These are phyloP conservation scores for Actias luna DNA, from an alignment of 2,888 invertebrate species.

Conservation along the genomic window DNA sequence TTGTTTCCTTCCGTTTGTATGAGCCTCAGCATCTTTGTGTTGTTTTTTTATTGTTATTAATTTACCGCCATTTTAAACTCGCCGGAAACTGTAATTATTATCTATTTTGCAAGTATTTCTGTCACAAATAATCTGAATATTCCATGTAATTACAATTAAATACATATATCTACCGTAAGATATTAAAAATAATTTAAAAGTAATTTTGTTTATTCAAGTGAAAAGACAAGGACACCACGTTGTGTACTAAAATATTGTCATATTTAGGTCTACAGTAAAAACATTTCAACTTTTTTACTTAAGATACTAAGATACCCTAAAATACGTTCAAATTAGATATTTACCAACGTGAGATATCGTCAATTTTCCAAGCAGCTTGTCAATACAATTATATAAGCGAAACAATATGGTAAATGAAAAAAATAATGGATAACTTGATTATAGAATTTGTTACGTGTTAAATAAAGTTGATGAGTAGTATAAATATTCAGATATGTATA, in stretches of 20 bases:
- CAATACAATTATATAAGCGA: neutral
- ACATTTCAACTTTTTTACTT: too few relatives aligned
- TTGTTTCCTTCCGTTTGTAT: conserved; percentile 68
- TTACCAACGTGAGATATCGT: neutral
- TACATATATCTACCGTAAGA: neutral
- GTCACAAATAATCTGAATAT: neutral
- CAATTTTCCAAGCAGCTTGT: neutral
- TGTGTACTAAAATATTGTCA: neutral
- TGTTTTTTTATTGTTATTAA: conserved; percentile 35
- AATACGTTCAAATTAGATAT: too few relatives aligned
- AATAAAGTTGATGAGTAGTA: neutral
- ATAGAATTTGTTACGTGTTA: too few relatives aligned
- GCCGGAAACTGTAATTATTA: neutral
- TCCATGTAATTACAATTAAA: too few relatives aligned
- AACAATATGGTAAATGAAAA: neutral
- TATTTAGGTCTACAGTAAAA: neutral
- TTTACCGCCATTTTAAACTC: conserved; percentile 27
- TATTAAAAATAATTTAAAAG: neutral
- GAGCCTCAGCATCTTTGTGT: conserved; percentile 34
- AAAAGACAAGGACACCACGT: neutral
- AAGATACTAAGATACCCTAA: too few relatives aligned
- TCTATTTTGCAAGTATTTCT: neutral
- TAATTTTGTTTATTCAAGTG: neutral
- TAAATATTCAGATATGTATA: neutral
- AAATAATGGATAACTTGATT: neutral